phyloP scores from a whole-genome alignment of 2,888 invertebrate species.

The Habrosyne pyritoides region DNA sequence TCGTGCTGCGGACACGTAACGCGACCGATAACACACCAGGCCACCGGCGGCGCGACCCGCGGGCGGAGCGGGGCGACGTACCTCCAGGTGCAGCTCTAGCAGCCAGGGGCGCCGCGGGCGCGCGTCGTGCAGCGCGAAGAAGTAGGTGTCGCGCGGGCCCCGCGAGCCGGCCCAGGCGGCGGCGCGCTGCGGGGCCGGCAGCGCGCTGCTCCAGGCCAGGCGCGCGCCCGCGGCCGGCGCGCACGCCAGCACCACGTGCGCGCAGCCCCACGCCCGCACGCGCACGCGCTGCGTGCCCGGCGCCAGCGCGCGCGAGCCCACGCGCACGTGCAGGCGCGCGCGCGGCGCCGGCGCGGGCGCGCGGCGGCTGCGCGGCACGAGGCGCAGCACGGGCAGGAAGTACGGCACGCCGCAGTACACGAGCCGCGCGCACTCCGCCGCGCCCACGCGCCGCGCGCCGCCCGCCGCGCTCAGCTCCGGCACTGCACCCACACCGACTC shows the following conservation, averaged over 20 bases:
- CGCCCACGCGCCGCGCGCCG: background rate
- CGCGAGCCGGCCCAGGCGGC: constrained; percentile 57
- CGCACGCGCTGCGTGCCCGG: background rate
- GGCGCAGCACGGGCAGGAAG: constrained; percentile 88
- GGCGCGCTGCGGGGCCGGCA: constrained; percentile 86
- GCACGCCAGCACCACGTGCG: constrained; percentile 76
- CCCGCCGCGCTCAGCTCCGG: background rate
- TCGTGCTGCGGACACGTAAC: background rate
- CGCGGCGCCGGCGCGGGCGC: constrained; percentile 55
- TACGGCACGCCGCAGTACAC: constrained; percentile 92
- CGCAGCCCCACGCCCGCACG: constrained; percentile 14
- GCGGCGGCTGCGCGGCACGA: constrained; percentile 85
- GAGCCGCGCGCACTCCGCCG: constrained; percentile 82
- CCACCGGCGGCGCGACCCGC: too few species aligned
- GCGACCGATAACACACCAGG: too few species aligned
- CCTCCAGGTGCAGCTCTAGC: constrained; percentile 22
- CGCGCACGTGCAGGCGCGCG: constrained; percentile 11
- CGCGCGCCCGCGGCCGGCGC: constrained; percentile 81
- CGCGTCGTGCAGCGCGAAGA: constrained; percentile 46
- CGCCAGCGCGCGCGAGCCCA: constrained; percentile 13
- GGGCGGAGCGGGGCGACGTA: constrained; percentile 3
- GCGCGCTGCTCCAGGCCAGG: constrained; percentile 82
- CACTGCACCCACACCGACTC: background rate
- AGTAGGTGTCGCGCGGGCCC: constrained; percentile 75
- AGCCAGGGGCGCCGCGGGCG: constrained; percentile 23